Evolutionary conservation across 2,797 vertebrate species (phyloP).

Genomic region (Cryptoblepharus egeriae): DNA sequence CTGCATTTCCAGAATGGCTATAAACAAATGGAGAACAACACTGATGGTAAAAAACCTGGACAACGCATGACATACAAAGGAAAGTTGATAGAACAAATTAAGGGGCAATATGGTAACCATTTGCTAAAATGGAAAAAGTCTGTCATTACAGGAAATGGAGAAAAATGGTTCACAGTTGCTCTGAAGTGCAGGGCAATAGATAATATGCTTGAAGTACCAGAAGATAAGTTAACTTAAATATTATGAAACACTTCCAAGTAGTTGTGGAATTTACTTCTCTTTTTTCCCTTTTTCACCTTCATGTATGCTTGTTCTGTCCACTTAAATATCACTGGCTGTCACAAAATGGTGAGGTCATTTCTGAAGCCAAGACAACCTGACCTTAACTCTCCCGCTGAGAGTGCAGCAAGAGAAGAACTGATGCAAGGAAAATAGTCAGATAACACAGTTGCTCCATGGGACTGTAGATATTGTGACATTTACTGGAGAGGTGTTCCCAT

Average conservation of each 20-base stretch:
- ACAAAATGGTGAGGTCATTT: not conserved
- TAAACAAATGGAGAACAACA: not conserved
- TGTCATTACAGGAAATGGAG: slow-evolving; percentile 27
- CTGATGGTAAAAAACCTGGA: not conserved
- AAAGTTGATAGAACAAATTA: slow-evolving; percentile 30
- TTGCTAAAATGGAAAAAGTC: slow-evolving; percentile 25
- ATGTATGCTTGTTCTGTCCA: not conserved
- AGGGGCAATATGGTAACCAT: slow-evolving; percentile 27
- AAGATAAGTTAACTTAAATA: slow-evolving; percentile 11
- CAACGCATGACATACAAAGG: not conserved
- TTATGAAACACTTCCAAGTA: slow-evolving; percentile 14
- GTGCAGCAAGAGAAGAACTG: too few relatives aligned
- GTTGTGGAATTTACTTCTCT: not conserved
- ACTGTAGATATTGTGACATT: too few relatives aligned
- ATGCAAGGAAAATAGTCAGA: too few relatives aligned
- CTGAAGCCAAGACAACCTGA: too few relatives aligned
- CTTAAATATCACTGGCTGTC: not conserved
- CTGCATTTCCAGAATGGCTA: not conserved
- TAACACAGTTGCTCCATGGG: too few relatives aligned
- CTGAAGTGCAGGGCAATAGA: slow-evolving; percentile 1
- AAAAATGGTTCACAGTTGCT: slow-evolving; percentile 21
- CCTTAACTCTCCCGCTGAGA: too few relatives aligned
- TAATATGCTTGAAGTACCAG: not conserved
- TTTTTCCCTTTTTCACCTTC: not conserved
- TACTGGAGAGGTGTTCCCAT: too few relatives aligned